phyloP scores from a whole-genome alignment of 2,113 vertebrate genomes.

The Neogale vison region DNA sequence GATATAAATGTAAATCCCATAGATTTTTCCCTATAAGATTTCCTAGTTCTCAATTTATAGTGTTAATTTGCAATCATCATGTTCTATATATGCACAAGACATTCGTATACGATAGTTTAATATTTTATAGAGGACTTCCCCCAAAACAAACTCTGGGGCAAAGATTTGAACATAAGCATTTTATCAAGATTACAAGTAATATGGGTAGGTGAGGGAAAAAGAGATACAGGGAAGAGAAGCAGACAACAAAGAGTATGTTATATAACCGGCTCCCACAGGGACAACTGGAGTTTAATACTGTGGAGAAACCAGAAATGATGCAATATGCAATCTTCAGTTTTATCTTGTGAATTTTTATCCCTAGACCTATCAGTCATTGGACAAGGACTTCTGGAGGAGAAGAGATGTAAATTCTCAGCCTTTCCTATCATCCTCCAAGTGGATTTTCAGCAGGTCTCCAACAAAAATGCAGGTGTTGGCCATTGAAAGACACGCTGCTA shows the following conservation, averaged over 20 bases:
- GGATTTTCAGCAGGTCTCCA: not conserved
- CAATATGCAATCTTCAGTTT: not conserved
- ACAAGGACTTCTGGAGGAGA: not conserved
- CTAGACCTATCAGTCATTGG: not conserved
- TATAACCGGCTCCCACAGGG: not conserved
- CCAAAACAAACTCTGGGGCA: not conserved
- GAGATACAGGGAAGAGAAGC: not conserved
- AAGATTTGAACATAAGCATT: not conserved
- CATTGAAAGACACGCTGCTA: not conserved
- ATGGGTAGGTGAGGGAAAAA: not conserved
- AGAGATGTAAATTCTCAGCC: not conserved
- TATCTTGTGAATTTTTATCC: not conserved
- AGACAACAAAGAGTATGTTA: not conserved
- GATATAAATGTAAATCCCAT: not conserved
- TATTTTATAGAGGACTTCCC: not conserved
- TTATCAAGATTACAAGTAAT: not conserved
- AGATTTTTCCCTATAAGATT: not conserved
- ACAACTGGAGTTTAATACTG: not conserved
- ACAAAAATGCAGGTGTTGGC: not conserved
- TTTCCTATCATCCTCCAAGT: not conserved
- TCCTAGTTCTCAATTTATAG: not conserved
- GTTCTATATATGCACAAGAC: not conserved
- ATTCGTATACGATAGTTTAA: not conserved
- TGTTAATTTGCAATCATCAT: not conserved
- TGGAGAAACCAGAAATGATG: not conserved